Evolutionary conservation across 2,888 invertebrate species (phyloP), one percentile per base, ranked within the genome.

Genomic region (Parnassius apollo): DNA sequence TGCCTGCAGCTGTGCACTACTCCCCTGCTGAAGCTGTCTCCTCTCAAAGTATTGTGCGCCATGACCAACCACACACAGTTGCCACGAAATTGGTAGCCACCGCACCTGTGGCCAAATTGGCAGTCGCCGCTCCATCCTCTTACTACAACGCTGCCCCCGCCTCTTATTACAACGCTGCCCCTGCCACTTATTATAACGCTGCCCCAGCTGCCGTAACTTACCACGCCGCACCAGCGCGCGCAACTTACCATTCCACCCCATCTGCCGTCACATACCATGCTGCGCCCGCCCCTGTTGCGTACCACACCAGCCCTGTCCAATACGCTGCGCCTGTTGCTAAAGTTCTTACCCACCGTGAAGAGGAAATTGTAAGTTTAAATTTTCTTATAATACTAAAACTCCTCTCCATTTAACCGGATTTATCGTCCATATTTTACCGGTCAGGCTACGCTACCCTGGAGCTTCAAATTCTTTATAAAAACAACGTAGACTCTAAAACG

Each of bases 1-100:
- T 82, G 66, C 68, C 80, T 11, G 88, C 67, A 64, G 88, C 67
- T 63, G 92, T 61, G 78, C 84, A 86, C 69, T 80, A 83, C 72
- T 81, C 80, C 12, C 69, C 78, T 7, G 82, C 82, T 11, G 72
- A 75, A 2, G 82, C 81, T 3, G 81, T 84, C n/a, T 85, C 85
- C 52, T 83, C 83, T 3, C 83, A 83, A 66, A 84, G 75, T 72
- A 81, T 84, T 68, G 76, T 84, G 44, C 80, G 85, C 61, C 81
- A 80, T 69, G 84, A 82, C 77, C 81, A 75, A 78, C 80, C 62
- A 73, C 80, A 62, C 9, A 64, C 73, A 7, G 22, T 82, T 13
- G 69, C 65, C 42, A 71, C 76, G n/a, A 76, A 79, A 13, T 70
- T 69, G 11, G 65, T 69, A n/a, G 71, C 76, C 56, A 73, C 73